Evolutionary conservation across 1,140 invertebrate species (phyloP), one percentile per base, ranked within the genome.

Genomic region (Cherax destructor): DNA sequence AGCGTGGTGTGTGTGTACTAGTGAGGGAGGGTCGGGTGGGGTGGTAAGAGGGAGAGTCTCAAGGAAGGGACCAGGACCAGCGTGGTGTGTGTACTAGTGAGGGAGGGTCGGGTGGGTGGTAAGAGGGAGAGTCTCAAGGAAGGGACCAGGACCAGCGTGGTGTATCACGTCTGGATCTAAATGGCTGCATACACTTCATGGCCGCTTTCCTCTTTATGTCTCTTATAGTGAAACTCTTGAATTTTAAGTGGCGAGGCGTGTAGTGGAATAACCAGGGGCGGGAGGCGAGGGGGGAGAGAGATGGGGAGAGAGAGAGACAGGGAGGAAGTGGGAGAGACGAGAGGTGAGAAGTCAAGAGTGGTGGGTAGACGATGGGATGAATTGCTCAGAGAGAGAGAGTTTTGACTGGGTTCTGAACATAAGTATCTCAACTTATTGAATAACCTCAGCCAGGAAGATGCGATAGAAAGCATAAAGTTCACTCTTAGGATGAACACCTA

Each of bases 221-320:
- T 80, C 76, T 88, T 88, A 79, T 88, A 65, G 56, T 52, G 77
- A 88, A 88, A 88, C 86, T 88, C 86, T 88, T 88, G 86, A 88
- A 88, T 88, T 79, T 88, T 88, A 88, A 88, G 86, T 88, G 77
- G 86, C 59, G 52, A 56, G 74, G 86, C 86, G 86, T 88, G 86
- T 78, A 79, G 52, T 47, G 24, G 86, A 88, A 88, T 88, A 79
- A 78, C 86, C 56, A 21, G 77, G 56, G 76, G 24, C 41, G 77
- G 56, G 49, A 16, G 65, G 49, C 61, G 49, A 24, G 49, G 65
- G 21, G 47, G 11, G 52, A 80, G 47, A 1, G 13, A n/a, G 52
- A 52, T 41, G 52, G 41, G 41, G 52, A 21, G 78, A n/a, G 78
- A 80, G 78, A n/a, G 52, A 41, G n/a, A 18, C 4, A 11, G 21